A percentile compares a stretch with the other conserved stretches of the same genome.
Evolutionary conservation across 2,888 invertebrate genomes (phyloP).

Genomic region (Pyrgus malvae): DNA sequence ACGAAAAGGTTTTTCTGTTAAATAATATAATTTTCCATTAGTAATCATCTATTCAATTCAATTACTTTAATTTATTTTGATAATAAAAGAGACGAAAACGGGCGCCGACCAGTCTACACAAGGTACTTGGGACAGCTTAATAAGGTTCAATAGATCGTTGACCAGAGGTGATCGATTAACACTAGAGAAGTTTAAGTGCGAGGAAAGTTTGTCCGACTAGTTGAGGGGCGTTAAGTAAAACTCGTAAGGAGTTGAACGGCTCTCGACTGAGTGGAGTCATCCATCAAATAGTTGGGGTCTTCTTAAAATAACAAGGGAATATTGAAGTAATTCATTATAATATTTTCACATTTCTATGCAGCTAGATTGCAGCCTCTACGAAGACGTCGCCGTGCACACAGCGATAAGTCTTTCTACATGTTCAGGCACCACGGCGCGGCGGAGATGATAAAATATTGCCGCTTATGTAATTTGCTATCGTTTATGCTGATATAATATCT

Average conservation of each 20-base stretch:
- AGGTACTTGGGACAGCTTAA: conserved; percentile 29
- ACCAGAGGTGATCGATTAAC: conserved; percentile 68
- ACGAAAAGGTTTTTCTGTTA: too few species aligned
- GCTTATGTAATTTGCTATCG: background rate
- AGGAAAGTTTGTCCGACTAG: conserved; percentile 60
- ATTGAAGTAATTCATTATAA: conserved; percentile 8
- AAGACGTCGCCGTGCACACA: background rate
- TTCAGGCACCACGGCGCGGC: background rate
- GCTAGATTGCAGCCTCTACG: background rate
- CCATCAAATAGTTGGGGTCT: conserved; percentile 60
- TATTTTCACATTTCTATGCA: conserved; percentile 1
- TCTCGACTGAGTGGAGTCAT: conserved; percentile 56
- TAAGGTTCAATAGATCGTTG: conserved; percentile 56
- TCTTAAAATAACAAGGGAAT: conserved; percentile 15
- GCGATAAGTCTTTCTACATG: background rate
- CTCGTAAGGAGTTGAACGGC: conserved; percentile 46
- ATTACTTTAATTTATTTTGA: too few species aligned
- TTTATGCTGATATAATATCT: conserved; percentile 3
- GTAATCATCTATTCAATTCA: too few species aligned
- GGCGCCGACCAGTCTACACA: background rate
- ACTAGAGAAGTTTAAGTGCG: conserved; percentile 60
- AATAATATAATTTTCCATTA: too few species aligned
- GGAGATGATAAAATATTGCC: background rate
- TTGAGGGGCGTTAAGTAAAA: conserved; percentile 65
- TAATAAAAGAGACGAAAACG: background rate